Evolutionary conservation across 2,888 invertebrate species (phyloP).

Genomic region (Scaptomyza cyrtandrae): DNA sequence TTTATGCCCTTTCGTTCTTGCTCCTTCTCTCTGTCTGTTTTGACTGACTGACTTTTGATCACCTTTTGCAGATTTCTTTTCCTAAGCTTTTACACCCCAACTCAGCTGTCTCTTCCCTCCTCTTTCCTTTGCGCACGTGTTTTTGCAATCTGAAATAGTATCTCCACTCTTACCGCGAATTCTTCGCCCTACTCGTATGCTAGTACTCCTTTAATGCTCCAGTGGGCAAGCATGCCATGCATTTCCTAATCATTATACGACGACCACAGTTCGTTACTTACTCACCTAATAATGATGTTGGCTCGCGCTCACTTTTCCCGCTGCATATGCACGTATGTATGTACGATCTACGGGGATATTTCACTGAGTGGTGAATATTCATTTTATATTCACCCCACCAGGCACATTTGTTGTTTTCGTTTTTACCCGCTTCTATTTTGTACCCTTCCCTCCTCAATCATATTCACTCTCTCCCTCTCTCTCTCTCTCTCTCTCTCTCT

Average conservation of each 20-base stretch:
- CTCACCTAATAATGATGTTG: slow-evolving; percentile 10
- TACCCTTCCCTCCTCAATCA: too few species aligned
- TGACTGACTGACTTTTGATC: slow-evolving; percentile 11
- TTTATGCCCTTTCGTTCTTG: slow-evolving; percentile 21
- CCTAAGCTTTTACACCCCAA: not conserved
- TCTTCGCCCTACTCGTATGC: slow-evolving; percentile 26
- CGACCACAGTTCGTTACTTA: slow-evolving; percentile 28
- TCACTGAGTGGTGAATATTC: not conserved
- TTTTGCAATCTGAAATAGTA: slow-evolving; percentile 50
- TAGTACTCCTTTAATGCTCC: slow-evolving; percentile 62
- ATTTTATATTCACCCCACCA: slow-evolving; percentile 20
- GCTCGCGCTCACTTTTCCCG: slow-evolving; percentile 14
- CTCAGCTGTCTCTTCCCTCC: too few species aligned
- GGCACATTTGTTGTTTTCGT: not conserved
- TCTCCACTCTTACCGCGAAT: slow-evolving; percentile 26
- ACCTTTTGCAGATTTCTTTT: slow-evolving; percentile 29
- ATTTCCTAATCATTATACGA: slow-evolving; percentile 76
- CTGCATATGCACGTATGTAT: too few species aligned
- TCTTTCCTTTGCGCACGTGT: slow-evolving; percentile 16
- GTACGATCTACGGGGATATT: not conserved
- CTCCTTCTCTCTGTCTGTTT: not conserved
- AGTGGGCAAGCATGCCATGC: slow-evolving; percentile 71
- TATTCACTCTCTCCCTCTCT: slow-evolving; percentile 9
- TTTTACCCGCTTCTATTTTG: slow-evolving; percentile 60
- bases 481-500: slow-evolving; percentile 12